Percentiles rank a stretch among this genome's conserved stretches.
These are phyloP conservation scores for Bucco capensis DNA, from an alignment of 2,113 vertebrate species.

Conservation along the genomic window DNA sequence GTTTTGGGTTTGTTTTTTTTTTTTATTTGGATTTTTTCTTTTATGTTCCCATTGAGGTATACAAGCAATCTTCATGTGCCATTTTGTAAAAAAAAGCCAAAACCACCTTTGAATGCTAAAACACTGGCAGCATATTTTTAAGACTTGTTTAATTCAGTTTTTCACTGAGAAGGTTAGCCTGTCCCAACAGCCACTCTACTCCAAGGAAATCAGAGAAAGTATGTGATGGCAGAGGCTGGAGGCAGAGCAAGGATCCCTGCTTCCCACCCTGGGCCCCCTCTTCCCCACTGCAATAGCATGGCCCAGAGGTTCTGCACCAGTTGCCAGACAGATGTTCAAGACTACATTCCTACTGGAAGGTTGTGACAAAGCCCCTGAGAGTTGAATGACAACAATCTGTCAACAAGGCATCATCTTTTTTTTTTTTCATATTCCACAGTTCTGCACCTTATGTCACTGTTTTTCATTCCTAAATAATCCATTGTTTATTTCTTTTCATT, in stretches of 20 bases:
- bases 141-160: not conserved
- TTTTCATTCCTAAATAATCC: conserved; percentile 62
- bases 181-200: not conserved
- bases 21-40: too few species aligned
- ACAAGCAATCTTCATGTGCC: not conserved
- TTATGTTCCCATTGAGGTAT: not conserved
- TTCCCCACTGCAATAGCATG: not conserved
- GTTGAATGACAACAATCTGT: conserved; percentile 73
- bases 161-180: not conserved
- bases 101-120: not conserved
- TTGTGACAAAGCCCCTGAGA: conserved; percentile 72
- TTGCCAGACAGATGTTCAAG: conserved; percentile 74
- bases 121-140: not conserved
- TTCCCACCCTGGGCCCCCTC: not conserved
- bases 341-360: conserved; percentile 59
- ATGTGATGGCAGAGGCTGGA: not conserved
- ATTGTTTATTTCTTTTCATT: conserved; percentile 47
- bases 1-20: too few species aligned
- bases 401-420: conserved; percentile 59
- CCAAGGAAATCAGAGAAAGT: not conserved
- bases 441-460: conserved; percentile 74
- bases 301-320: conserved; percentile 67
- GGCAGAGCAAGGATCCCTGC: not conserved
- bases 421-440: conserved; percentile 70
- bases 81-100: not conserved